Conservation (phyloP, 2,888 invertebrate genomes). For the Drosophila rellima region DNA sequence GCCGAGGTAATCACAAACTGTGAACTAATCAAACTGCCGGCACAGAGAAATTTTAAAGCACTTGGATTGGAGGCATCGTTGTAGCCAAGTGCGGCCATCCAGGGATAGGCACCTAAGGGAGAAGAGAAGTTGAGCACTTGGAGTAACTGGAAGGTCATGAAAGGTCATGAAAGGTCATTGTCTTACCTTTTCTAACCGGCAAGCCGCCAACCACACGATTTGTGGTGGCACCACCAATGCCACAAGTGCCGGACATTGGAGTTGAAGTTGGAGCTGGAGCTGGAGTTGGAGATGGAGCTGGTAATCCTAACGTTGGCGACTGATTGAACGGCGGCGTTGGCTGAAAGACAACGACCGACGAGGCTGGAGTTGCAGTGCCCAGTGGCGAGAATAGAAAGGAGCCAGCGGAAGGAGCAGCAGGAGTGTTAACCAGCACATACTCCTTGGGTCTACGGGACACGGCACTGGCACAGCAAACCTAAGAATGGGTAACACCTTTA, state of each 20-base stretch:
- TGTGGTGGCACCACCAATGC: slow-evolving; percentile 84
- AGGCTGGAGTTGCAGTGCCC: slow-evolving; percentile 16
- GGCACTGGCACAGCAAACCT: slow-evolving; percentile 73
- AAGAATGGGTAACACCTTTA: neutral
- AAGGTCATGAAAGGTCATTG: neutral
- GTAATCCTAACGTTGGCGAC: slow-evolving; percentile 1
- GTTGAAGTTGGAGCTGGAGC: neutral
- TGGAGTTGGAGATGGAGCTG: neutral
- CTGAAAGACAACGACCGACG: slow-evolving; percentile 50
- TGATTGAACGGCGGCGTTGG: slow-evolving; percentile 68
- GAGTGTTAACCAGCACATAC: slow-evolving; percentile 9
- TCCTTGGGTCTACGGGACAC: slow-evolving; percentile 59
- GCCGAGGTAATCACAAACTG: slow-evolving; percentile 91
- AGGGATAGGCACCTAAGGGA: slow-evolving; percentile 90
- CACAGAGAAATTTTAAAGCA: slow-evolving; percentile 88
- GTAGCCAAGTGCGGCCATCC: slow-evolving; percentile 93
- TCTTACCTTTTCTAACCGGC: slow-evolving; percentile 78
- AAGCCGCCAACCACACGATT: slow-evolving; percentile 88
- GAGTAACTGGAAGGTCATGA: neutral
- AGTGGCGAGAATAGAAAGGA: slow-evolving; percentile 65
- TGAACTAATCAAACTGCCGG: slow-evolving; percentile 90
- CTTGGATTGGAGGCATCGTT: slow-evolving; percentile 84
- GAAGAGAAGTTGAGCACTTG: neutral
- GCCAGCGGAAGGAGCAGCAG: slow-evolving; percentile 3
- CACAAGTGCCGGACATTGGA: slow-evolving; percentile 85